Evolutionary conservation across 2,797 vertebrate species (phyloP).

Genomic region (Darevskia nairensis): DNA sequence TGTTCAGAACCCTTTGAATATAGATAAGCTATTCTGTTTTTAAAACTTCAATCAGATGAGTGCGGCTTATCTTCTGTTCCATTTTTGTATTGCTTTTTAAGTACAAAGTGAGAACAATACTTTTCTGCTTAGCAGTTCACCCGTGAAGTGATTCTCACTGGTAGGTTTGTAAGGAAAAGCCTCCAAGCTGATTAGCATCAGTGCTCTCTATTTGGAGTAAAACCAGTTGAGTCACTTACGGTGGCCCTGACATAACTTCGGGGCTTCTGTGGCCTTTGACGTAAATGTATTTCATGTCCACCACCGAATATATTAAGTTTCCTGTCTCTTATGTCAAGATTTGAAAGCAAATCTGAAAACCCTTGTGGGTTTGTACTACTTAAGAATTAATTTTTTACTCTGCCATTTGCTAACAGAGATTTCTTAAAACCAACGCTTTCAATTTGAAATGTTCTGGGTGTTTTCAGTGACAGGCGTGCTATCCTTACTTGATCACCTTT

Average conservation of each 20-base stretch:
- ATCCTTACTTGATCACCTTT: neutral
- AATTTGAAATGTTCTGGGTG: neutral
- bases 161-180: conserved; percentile 19
- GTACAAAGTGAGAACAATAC: neutral
- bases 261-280: neutral
- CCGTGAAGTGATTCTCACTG: neutral
- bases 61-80: neutral
- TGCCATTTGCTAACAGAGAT: neutral
- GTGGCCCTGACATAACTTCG: conserved; percentile 7
- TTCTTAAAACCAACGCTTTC: neutral
- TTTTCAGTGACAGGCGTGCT: neutral
- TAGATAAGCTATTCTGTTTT: neutral
- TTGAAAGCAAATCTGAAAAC: neutral
- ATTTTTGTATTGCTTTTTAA: too few relatives aligned
- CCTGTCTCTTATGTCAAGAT: neutral
- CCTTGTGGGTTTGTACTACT: neutral
- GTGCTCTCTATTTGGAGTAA: conserved; percentile 1
- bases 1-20: neutral
- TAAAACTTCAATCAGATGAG: neutral
- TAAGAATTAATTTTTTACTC: neutral
- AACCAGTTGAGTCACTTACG: conserved; percentile 9
- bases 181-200: conserved; percentile 32
- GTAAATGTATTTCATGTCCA: neutral
- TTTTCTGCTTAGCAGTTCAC: conserved; percentile 18
- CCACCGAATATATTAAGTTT: neutral